These are phyloP conservation scores for Drosophila atripex DNA, from an alignment of 2,888 invertebrate genomes.

Conservation along the genomic window DNA sequence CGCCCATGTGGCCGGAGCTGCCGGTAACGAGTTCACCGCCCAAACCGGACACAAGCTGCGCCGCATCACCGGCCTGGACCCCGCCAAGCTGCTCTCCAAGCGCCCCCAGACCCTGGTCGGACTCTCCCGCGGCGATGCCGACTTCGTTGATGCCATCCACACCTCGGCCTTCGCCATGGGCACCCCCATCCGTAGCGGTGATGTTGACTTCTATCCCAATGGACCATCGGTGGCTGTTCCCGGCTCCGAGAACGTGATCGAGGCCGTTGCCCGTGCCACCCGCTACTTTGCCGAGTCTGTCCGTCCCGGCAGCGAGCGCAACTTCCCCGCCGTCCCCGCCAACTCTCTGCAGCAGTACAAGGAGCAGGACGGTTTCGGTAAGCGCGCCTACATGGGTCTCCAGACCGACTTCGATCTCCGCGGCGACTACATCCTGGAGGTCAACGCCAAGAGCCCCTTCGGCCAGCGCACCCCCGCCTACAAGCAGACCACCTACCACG, in stretches of 20 bases:
- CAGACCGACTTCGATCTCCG: conserved; percentile 70
- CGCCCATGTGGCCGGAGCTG: conserved; percentile 82
- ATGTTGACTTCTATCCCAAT: conserved; percentile 83
- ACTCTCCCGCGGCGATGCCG: conserved; percentile 82
- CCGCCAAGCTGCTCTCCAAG: conserved; percentile 72
- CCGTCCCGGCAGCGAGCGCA: conserved; percentile 80
- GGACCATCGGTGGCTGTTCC: conserved; percentile 74
- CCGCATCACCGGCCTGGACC: conserved; percentile 82
- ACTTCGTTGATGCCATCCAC: conserved; percentile 82
- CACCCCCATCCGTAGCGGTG: conserved; percentile 66
- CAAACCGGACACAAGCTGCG: conserved; percentile 78
- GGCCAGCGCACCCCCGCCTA: conserved; percentile 76
- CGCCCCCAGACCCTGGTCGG: conserved; percentile 64
- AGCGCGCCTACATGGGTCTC: conserved; percentile 81
- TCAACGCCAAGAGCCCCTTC: conserved; percentile 80
- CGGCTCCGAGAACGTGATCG: conserved; percentile 78
- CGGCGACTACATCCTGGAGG: conserved; percentile 81
- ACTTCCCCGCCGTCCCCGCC: conserved; percentile 81
- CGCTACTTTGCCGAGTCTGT: conserved; percentile 83
- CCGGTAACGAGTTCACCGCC: conserved; percentile 75
- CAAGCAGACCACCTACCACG: conserved; percentile 68
- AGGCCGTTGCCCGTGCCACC: conserved; percentile 79
- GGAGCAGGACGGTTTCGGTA: conserved; percentile 74
- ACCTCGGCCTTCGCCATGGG: conserved; percentile 80
- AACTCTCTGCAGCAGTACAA: conserved; percentile 79